These are phyloP conservation scores for Pyrocephalus nanus DNA, from an alignment of 2,797 vertebrate species.

Conservation along the genomic window DNA sequence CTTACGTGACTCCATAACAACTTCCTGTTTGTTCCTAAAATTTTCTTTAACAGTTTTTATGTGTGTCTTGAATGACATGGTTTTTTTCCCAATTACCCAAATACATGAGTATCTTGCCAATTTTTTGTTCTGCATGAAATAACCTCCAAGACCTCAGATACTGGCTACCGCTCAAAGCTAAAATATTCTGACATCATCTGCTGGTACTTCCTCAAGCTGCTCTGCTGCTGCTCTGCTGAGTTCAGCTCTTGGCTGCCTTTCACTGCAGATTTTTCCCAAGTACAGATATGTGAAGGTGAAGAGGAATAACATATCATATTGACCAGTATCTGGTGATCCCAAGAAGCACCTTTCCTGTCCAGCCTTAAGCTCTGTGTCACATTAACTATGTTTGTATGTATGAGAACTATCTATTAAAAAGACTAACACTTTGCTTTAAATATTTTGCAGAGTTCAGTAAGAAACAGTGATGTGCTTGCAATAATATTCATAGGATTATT, in stretches of 20 bases:
- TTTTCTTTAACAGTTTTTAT: background rate
- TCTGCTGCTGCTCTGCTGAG: slow-evolving; percentile 32
- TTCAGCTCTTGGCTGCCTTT: slow-evolving; percentile 50
- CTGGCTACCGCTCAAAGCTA: slow-evolving; percentile 14
- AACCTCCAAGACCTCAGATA: background rate
- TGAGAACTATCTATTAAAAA: background rate
- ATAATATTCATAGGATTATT: background rate
- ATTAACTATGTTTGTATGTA: background rate
- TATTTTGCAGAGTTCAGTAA: background rate
- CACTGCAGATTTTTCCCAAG: background rate
- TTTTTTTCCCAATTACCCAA: background rate
- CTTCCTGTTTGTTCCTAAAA: background rate
- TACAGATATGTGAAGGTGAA: slow-evolving; percentile 17
- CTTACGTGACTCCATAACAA: background rate
- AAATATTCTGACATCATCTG: slow-evolving; percentile 61
- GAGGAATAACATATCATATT: background rate
- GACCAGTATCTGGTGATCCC: background rate
- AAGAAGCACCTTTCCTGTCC: background rate
- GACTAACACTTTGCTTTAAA: background rate
- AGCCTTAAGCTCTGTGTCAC: background rate
- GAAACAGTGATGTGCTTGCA: background rate
- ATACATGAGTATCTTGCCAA: background rate
- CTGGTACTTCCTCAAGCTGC: slow-evolving; percentile 29
- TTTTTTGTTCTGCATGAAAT: background rate
- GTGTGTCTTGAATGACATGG: background rate